Percentiles rank a stretch among this genome's conserved stretches.
These are phyloP conservation scores for Eciton burchellii DNA, from an alignment of 1,140 invertebrate genomes.

Conservation along the genomic window DNA sequence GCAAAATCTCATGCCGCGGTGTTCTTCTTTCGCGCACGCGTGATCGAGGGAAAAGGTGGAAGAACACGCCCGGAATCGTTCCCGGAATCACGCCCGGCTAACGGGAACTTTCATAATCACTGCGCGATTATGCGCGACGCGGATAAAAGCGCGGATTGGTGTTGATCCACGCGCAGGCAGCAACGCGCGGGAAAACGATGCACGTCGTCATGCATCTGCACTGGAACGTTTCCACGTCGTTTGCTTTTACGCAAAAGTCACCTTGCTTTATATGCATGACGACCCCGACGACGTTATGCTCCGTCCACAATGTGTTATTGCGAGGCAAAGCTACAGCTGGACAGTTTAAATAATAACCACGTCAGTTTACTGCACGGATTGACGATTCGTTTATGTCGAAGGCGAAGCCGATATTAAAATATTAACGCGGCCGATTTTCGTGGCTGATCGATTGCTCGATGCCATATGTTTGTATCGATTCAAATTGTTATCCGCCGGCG, in stretches of 20 bases:
- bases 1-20: background rate
- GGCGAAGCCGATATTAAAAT: background rate
- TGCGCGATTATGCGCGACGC: background rate
- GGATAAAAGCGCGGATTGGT: background rate
- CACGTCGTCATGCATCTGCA: too few species aligned
- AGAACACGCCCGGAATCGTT: background rate
- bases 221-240: too few species aligned
- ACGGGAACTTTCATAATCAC: conserved; percentile 19
- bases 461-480: background rate
- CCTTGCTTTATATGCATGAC: background rate
- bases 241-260: background rate
- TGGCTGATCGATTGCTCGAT: background rate
- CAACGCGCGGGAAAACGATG: too few species aligned
- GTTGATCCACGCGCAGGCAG: background rate
- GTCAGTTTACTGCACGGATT: background rate
- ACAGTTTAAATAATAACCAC: conserved; percentile 25
- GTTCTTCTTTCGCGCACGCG: too few species aligned
- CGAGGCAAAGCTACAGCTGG: background rate
- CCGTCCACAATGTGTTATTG: background rate
- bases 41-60: conserved; percentile 13
- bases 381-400: background rate
- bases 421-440: background rate
- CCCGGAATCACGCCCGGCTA: conserved; percentile 4
- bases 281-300: background rate
- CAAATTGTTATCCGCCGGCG: background rate